Percentiles rank a stretch among this genome's conserved stretches.
Conservation (phyloP, 2,113 vertebrate genomes). For the Sinocyclocheilus grahami region DNA sequence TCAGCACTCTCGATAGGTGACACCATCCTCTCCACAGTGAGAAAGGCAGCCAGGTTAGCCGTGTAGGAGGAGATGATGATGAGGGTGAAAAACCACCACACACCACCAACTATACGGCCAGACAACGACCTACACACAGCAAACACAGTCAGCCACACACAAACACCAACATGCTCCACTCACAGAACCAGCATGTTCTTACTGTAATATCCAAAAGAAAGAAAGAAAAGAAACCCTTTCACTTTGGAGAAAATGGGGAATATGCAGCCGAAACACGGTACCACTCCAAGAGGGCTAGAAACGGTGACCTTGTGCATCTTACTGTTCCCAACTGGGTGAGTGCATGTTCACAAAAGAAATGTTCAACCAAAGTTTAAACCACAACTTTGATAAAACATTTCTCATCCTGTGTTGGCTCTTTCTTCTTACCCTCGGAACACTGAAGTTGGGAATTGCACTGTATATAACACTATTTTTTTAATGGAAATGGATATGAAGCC, state of each 20-base stretch:
- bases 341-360: conserved; percentile 76
- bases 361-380: conserved; percentile 56
- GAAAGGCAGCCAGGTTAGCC: conserved; percentile 97
- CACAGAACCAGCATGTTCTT: background rate
- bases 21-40: conserved; percentile 98
- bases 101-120: conserved; percentile 96
- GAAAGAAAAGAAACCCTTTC: background rate
- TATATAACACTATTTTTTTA: background rate
- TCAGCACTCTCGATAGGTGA: conserved; percentile 97
- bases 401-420: conserved; percentile 39
- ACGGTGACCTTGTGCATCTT: conserved; percentile 83
- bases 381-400: conserved; percentile 42
- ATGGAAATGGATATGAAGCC: conserved; percentile 9
- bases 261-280: conserved; percentile 96
- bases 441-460: background rate
- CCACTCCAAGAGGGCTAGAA: conserved; percentile 89
- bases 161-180: background rate
- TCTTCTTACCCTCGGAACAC: background rate
- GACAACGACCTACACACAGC: conserved; percentile 92
- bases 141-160: conserved; percentile 72
- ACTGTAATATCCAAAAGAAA: background rate
- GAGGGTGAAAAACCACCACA: conserved; percentile 99
- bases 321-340: conserved; percentile 76
- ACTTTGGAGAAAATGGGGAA: conserved; percentile 75
- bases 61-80: conserved; percentile 99